These are phyloP conservation scores for Myotis davidii DNA, from an alignment of 2,113 vertebrate species.

Conservation along the genomic window DNA sequence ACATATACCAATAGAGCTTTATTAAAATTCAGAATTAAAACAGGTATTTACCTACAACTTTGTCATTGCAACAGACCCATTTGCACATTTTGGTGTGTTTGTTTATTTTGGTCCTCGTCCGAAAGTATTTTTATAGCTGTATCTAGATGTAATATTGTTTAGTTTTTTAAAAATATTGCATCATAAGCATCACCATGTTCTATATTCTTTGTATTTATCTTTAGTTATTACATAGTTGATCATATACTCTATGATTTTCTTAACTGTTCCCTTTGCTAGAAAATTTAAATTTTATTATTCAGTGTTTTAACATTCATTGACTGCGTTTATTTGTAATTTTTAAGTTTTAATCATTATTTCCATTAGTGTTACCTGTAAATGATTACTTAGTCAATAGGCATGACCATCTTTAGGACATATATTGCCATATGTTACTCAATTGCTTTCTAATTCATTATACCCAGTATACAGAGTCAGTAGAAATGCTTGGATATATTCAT, in stretches of 20 bases:
- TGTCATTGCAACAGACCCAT: neutral
- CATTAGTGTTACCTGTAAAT: neutral
- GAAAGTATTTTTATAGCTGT: neutral
- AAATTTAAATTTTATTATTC: neutral
- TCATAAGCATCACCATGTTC: neutral
- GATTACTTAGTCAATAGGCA: neutral
- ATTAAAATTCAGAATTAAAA: slow-evolving; percentile 48
- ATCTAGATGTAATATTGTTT: neutral
- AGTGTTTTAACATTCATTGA: neutral
- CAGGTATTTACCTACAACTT: neutral
- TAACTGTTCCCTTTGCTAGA: neutral
- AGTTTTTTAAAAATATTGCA: neutral
- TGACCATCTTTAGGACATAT: neutral
- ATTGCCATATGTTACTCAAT: neutral
- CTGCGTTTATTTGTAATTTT: slow-evolving; percentile 20
- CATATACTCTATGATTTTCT: neutral
- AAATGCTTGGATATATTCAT: slow-evolving; percentile 11
- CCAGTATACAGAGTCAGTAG: neutral
- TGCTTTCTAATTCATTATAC: slow-evolving; percentile 1
- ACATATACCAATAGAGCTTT: neutral
- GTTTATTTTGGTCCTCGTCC: neutral
- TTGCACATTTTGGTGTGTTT: slow-evolving; percentile 16
- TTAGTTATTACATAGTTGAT: neutral
- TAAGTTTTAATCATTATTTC: slow-evolving; percentile 23
- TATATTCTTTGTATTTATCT: neutral